phyloP scores from a whole-genome alignment of 2,797 vertebrate species.

The Bufotes viridis region DNA sequence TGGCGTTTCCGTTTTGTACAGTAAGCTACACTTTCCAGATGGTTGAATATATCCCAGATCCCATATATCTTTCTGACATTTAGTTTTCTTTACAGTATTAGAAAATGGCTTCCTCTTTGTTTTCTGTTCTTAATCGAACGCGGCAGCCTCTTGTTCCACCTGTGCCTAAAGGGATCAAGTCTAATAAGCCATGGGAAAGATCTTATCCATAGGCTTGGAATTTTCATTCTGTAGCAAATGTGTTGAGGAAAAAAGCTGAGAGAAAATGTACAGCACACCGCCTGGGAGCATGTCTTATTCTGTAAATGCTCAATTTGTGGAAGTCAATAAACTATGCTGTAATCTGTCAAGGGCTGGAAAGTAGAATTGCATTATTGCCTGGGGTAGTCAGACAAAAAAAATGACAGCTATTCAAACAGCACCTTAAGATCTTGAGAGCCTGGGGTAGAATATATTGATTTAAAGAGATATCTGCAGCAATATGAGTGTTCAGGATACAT shows the following conservation, averaged over 20 bases:
- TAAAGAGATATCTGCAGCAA: constrained; percentile 49
- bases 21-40: constrained; percentile 22
- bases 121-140: constrained; percentile 55
- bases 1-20: constrained; percentile 16
- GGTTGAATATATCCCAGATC: constrained; percentile 24
- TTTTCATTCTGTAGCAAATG: constrained; percentile 53
- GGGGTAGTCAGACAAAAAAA: constrained; percentile 35
- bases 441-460: constrained; percentile 52
- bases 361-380: constrained; percentile 53
- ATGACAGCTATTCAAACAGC: constrained; percentile 48
- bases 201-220: constrained; percentile 44
- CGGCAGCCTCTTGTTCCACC: constrained; percentile 49
- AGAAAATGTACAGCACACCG: constrained; percentile 51
- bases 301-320: constrained; percentile 62
- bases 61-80: constrained; percentile 52
- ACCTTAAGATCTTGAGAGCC: constrained; percentile 51
- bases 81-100: constrained; percentile 41
- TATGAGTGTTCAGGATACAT: constrained; percentile 1
- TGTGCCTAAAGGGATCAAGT: constrained; percentile 49
- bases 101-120: constrained; percentile 56
- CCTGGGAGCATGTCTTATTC: constrained; percentile 56
- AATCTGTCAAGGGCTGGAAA: constrained; percentile 59
- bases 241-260: constrained; percentile 12
- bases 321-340: constrained; percentile 61
- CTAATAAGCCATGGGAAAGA: constrained; percentile 59